Base-by-base conservation (phyloP, 2,113 vertebrate genomes). In the Phyllopteryx taeniolatus region DNA sequence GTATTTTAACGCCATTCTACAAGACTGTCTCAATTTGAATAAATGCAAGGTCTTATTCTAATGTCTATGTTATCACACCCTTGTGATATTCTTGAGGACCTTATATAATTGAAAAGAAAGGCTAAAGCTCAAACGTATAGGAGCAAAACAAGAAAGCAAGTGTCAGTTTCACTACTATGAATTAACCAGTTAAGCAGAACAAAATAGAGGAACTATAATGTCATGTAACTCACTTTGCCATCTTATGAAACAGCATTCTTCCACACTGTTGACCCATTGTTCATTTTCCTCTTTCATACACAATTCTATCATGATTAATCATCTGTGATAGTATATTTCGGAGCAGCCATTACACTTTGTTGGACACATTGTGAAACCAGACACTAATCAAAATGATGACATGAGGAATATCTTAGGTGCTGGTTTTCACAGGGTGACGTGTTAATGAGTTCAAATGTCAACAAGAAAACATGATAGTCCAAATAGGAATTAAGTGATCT, bases 201-300 rank as follows among this genome's bases (percentile, higher is more conserved):
- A 87, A 89, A 90, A 89, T 88, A 85, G 91, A 89, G 90, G 90
- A 92, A 91, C 85, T 78, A 73, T 53, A 53, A 80, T 87, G 85
- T 74, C 84, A 85, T 88, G 91, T 90, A 88, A 86, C 85, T 88
- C 86, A 76, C 83, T 83, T 86, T 85, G 87, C 86, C 78, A 77
- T 90, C 85, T 92, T 91, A 80, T 80, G 86, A 92, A 91, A 90
- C 83, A 74, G 75, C 82, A 86, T 83, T 90, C 88, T 91, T 91
- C 88, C 90, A 85, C 53, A 86, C 35, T 39, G 35, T 91, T 90
- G 78, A 85, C 78, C 79, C 83, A 89, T 83, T 81, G 78, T 79
- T 84, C 61, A 80, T 86, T 87, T 91, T 88, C 79, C 79, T 86
- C 79, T 78, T 74, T 82, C 76, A 70, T 76, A 75, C 75, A 81